Evolutionary conservation across 2,888 invertebrate species (phyloP), one percentile per base, ranked within the genome.

Genomic region (Andricus quercusramuli): DNA sequence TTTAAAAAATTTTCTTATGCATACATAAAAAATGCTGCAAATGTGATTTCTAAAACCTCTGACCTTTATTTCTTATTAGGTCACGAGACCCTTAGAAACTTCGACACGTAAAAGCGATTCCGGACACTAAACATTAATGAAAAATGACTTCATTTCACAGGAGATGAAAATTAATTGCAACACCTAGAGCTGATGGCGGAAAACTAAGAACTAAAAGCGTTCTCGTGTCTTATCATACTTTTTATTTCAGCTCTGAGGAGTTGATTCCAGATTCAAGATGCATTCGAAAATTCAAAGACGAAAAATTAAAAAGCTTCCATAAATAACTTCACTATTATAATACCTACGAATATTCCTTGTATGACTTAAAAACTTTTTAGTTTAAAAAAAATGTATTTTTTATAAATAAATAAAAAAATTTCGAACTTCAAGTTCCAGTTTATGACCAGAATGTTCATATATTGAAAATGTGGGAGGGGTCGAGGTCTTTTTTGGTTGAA

Each of bases 121-220:
- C 20, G 11, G 4, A 25, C n/a, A 25, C 20, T 22, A 32, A 20
- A 22, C 29, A 56, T 74, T 74, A 74, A 74, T 74, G 56, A 32
- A 56, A 56, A 74, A 74, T 74, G 51, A 74, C 56, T 74, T 74
- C 32, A 32, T 74, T 74, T 74, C n/a, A 56, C 56, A 32, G 15
- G 74, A 56, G 32, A 74, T 56, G 74, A 74, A 74, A 56, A 74
- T 74, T 32, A 74, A 74, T 74, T 74, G 32, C 56, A 56, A 29
- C 74, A 13, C 22, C n/a, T 56, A 32, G 32, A 56, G 51, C 74
- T 59, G n/a, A 74, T 56, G 37, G 74, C 59, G 51, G 37, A 37
- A 56, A 74, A 74, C 32, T 70, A 51, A 70, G 70, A 51, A 51
- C 70, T 56, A 74, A 74, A 56, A 74, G 74, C 74, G 13, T 74